phyloP scores from a whole-genome alignment of 2,113 vertebrate species.

The Candoia aspera region DNA sequence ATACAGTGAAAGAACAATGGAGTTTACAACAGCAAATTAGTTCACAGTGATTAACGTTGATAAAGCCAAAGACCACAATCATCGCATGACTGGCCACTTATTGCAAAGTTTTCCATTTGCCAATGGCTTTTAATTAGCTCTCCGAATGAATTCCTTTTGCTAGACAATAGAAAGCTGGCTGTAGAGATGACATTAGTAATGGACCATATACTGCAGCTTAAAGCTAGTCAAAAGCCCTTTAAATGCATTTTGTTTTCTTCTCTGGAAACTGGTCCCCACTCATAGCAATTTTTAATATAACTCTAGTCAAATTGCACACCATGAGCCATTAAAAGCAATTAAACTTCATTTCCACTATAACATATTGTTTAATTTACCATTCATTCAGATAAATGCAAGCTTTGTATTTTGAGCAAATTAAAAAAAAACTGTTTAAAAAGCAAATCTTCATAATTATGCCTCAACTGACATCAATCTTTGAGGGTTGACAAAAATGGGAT shows the following conservation, averaged over 20 bases:
- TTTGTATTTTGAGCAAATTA: slow-evolving; percentile 28
- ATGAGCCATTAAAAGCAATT: slow-evolving; percentile 38
- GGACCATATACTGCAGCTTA: slow-evolving; percentile 59
- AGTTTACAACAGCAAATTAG: slow-evolving; percentile 56
- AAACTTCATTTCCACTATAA: slow-evolving; percentile 25
- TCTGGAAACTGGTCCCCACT: slow-evolving; percentile 27
- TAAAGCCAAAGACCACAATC: slow-evolving; percentile 48
- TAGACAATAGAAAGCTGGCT: slow-evolving; percentile 60
- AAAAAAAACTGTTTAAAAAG: slow-evolving; percentile 51
- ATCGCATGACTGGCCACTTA: slow-evolving; percentile 40
- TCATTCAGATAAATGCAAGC: slow-evolving; percentile 5
- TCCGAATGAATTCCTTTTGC: slow-evolving; percentile 61
- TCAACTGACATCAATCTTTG: slow-evolving; percentile 77
- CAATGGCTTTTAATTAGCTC: slow-evolving; percentile 59
- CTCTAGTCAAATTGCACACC: slow-evolving; percentile 28
- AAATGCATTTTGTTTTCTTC: slow-evolving; percentile 47
- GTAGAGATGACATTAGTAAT: slow-evolving; percentile 64
- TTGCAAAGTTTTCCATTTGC: slow-evolving; percentile 58
- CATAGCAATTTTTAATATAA: slow-evolving; percentile 47
- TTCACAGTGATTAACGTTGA: slow-evolving; percentile 38
- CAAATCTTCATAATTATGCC: slow-evolving; percentile 73
- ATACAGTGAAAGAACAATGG: background rate
- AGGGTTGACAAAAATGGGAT: slow-evolving; percentile 75
- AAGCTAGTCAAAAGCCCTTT: slow-evolving; percentile 59
- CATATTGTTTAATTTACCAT: slow-evolving; percentile 21